phyloP scores from a whole-genome alignment of 2,113 vertebrate species.

The Mystacornis crossleyi region DNA sequence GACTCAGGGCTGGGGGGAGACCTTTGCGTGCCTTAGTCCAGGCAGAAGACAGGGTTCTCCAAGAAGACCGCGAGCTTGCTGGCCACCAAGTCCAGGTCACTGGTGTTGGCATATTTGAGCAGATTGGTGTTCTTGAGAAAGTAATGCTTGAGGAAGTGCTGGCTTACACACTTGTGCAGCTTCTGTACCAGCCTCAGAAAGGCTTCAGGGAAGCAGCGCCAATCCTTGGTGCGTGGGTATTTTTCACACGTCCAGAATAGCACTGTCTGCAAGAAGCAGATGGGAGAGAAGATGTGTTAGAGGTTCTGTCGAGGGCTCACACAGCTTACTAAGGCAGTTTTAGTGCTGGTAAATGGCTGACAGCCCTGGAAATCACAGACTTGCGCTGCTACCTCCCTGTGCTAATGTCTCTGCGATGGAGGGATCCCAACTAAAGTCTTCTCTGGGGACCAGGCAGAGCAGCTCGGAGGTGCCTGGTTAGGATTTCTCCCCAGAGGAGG shows the following conservation, averaged over 20 bases:
- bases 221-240: slow-evolving; percentile 78
- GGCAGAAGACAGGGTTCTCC: slow-evolving; percentile 62
- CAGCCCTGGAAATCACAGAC: not conserved
- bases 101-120: slow-evolving; percentile 74
- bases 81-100: slow-evolving; percentile 79
- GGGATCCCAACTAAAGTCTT: not conserved
- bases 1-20: not conserved
- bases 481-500: not conserved
- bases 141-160: slow-evolving; percentile 82
- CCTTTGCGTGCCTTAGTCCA: slow-evolving; percentile 50
- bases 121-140: slow-evolving; percentile 81
- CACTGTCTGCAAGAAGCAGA: slow-evolving; percentile 76
- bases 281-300: slow-evolving; percentile 44
- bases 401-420: not conserved
- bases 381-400: not conserved
- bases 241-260: slow-evolving; percentile 87
- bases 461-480: not conserved
- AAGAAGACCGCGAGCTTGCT: slow-evolving; percentile 78
- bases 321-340: slow-evolving; percentile 26
- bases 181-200: slow-evolving; percentile 80
- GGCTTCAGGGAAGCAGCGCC: slow-evolving; percentile 71
- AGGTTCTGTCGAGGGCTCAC: slow-evolving; percentile 54
- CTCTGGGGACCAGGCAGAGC: not conserved
- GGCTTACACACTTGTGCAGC: slow-evolving; percentile 81
- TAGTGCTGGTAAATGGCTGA: slow-evolving; percentile 11